Evolutionary conservation across 2,888 invertebrate species (phyloP), one percentile per base, ranked within the genome.

Genomic region (Euproctis similis): DNA sequence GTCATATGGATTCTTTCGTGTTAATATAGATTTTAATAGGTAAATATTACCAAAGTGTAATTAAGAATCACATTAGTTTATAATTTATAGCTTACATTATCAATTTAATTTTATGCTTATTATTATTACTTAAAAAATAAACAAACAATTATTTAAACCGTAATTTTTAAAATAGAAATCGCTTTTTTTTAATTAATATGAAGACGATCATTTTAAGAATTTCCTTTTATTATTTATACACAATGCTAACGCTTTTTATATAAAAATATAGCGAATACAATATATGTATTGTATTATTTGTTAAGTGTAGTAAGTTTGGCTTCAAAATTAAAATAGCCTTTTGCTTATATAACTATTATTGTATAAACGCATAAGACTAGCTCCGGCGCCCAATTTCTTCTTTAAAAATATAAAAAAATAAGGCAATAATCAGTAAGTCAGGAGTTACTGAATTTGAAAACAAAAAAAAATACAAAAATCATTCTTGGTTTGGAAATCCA

Each of bases 41-140:
- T 81, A 66, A 72, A 70, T 74, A 80, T 78, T 78, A 82, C 82
- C 82, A 82, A 82, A 82, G 82, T 80, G 75, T 82, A 80, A 72
- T 72, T 81, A 77, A 69, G 78, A 59, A 70, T 73, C 70, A 71
- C 64, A 64, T 64, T 73, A 78, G 74, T 61, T 53, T 39, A 46
- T 51, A 50, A n/a, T n/a, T n/a, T n/a, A n/a, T 34, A 46, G 51
- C 51, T 45, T 51, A 42, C 47, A 43, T 23, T 45, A 46, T 49
- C 45, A 37, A 47, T 42, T 44, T 29, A 46, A 49, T n/a, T 38
- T 29, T 30, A 47, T 52, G 46, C 47, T 50, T 47, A 47, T 33
- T 44, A 45, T 51, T 41, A 40, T n/a, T n/a, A n/a, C n/a, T n/a
- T n/a, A n/a, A n/a, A n/a, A n/a, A n/a, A n/a, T n/a, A n/a, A n/a